Conservation (phyloP, 2,113 vertebrate species). For the Gallinago jamesoni region DNA sequence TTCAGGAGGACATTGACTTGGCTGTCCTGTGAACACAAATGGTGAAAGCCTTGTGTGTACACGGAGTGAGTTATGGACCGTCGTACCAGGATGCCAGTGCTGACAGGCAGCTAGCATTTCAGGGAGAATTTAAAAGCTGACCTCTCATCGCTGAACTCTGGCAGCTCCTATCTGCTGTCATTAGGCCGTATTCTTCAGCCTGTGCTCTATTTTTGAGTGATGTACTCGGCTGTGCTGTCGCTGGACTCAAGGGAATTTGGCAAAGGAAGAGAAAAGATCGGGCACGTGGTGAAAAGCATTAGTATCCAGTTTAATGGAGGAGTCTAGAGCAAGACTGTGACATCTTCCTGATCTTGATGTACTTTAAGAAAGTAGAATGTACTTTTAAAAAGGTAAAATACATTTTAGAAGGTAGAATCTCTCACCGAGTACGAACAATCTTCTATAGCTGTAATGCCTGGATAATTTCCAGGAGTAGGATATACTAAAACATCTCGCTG, state of each 20-base stretch:
- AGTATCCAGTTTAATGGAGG: rapidly evolving
- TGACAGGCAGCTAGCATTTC: neutral
- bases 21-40: neutral
- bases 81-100: neutral
- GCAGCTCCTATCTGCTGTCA: neutral
- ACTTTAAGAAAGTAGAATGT: no score
- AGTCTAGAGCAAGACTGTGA: neutral
- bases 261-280: neutral
- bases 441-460: neutral
- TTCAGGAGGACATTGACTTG: neutral
- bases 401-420: no score
- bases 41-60: neutral
- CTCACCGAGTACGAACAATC: no score
- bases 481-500: neutral
- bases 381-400: no score
- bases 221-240: neutral
- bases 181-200: neutral
- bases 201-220: neutral
- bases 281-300: neutral
- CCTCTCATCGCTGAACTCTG: neutral
- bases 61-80: neutral
- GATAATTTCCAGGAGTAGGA: neutral
- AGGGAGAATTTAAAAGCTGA: neutral
- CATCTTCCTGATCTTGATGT: neutral
- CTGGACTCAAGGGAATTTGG: neutral